Conservation (phyloP, 1,140 invertebrate species). For the Papilio machaon region DNA sequence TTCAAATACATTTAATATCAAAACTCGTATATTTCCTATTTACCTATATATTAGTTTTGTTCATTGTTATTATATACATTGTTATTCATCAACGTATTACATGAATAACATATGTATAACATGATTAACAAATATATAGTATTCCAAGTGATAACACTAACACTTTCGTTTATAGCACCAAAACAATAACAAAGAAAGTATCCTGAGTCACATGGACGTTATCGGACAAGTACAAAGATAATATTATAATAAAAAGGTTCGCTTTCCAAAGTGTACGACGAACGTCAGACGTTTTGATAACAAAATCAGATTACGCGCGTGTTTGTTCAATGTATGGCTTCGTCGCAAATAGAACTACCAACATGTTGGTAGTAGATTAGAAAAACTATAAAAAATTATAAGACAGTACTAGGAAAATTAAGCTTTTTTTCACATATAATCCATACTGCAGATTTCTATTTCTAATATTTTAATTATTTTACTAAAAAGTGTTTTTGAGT, state of each 20-base stretch:
- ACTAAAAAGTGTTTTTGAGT: too few relatives aligned
- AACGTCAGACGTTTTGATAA: constrained; percentile 19
- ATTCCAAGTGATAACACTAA: neutral
- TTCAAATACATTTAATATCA: too few relatives aligned
- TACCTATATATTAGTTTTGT: too few relatives aligned
- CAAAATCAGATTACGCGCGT: constrained; percentile 21
- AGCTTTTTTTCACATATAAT: neutral
- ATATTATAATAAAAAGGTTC: neutral
- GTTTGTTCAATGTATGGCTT: constrained; percentile 26
- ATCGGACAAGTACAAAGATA: neutral
- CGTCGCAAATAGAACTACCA: constrained; percentile 22
- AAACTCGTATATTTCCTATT: too few relatives aligned
- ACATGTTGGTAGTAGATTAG: neutral
- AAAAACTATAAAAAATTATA: neutral
- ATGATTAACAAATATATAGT: too few relatives aligned
- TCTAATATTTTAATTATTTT: too few relatives aligned
- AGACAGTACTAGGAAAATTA: too few relatives aligned
- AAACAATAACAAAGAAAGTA: constrained; percentile 25
- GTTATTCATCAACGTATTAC: neutral
- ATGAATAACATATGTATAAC: neutral
- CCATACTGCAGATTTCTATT: too few relatives aligned
- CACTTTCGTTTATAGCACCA: constrained; percentile 6
- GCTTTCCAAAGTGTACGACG: neutral
- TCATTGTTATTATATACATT: too few relatives aligned
- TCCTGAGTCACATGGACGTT: neutral